Percentiles rank a stretch among this genome's conserved stretches.
phyloP scores from a whole-genome alignment of 2,888 invertebrate genomes.

The Sesia apiformis region DNA sequence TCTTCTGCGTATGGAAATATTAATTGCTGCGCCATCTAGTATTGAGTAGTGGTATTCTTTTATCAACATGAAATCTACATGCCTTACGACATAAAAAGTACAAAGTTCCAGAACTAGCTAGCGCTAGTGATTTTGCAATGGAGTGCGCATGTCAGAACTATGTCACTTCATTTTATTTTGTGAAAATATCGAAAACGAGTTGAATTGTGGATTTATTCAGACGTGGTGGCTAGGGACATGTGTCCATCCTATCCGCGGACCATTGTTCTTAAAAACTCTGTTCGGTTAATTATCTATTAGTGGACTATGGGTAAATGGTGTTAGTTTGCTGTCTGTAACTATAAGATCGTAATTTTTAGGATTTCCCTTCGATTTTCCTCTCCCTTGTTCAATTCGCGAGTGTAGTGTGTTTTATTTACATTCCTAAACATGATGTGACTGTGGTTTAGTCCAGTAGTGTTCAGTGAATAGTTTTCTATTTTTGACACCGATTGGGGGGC shows the following conservation, averaged over 20 bases:
- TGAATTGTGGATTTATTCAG: constrained; percentile 49
- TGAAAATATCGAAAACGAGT: constrained; percentile 51
- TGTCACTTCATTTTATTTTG: constrained; percentile 68
- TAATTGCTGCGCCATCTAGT: constrained; percentile 20
- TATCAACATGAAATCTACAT: not conserved
- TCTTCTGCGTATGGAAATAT: not conserved
- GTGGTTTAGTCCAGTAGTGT: constrained; percentile 25
- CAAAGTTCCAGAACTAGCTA: not conserved
- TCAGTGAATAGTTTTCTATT: constrained; percentile 52
- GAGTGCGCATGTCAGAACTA: constrained; percentile 69
- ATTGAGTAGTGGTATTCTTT: constrained; percentile 13
- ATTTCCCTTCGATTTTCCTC: constrained; percentile 39
- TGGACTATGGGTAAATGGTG: constrained; percentile 25
- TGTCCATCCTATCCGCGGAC: constrained; percentile 31
- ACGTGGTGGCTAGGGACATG: constrained; percentile 44
- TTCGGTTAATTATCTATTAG: constrained; percentile 25
- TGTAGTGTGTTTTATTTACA: constrained; percentile 29
- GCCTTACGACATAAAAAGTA: not conserved
- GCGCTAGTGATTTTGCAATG: constrained; percentile 17
- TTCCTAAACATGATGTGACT: constrained; percentile 41
- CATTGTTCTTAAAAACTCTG: constrained; percentile 28
- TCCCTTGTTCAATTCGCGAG: constrained; percentile 20
- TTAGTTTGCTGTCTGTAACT: constrained; percentile 20
- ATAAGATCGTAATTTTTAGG: constrained; percentile 15
- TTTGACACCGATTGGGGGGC: constrained; percentile 28